A percentile compares a stretch with the other conserved stretches of the same genome.
Evolutionary conservation across 2,888 invertebrate species (phyloP).

Genomic region (Ecliptopera silaceata): DNA sequence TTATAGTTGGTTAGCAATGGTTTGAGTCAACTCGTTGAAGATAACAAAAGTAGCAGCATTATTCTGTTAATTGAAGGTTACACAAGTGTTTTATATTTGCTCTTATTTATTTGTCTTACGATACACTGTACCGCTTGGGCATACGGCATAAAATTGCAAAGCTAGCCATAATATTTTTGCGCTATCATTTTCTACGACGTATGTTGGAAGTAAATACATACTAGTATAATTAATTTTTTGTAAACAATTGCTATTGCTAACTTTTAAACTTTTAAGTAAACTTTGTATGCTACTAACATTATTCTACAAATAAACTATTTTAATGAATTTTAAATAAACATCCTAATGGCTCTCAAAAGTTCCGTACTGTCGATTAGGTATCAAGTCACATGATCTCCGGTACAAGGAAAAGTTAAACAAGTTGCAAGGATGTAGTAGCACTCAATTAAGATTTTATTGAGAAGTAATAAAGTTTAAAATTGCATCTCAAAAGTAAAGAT

Average conservation of each 20-base stretch:
- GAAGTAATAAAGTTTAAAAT: slow-evolving; percentile 10
- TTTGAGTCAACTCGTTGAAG: slow-evolving; percentile 3
- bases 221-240: background rate
- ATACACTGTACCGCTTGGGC: background rate
- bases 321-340: background rate
- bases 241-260: background rate
- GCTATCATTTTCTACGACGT: background rate
- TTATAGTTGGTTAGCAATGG: background rate
- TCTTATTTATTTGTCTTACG: slow-evolving; percentile 1
- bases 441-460: background rate
- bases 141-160: slow-evolving; percentile 9
- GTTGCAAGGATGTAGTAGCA: slow-evolving; percentile 15
- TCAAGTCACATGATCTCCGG: slow-evolving; percentile 14
- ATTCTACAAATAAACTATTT: too few species aligned
- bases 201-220: slow-evolving; percentile 5
- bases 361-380: slow-evolving; percentile 1
- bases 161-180: background rate
- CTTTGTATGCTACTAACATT: too few species aligned
- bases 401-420: slow-evolving; percentile 18
- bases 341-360: slow-evolving; percentile 9
- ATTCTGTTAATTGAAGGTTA: slow-evolving; percentile 10
- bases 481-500: slow-evolving; percentile 4
- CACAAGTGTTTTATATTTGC: slow-evolving; percentile 11
- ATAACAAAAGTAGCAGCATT: slow-evolving; percentile 16
- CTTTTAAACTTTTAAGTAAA: too few species aligned